Evolutionary conservation across 1,140 invertebrate genomes (phyloP).

Genomic region (Diabrotica undecimpunctata): DNA sequence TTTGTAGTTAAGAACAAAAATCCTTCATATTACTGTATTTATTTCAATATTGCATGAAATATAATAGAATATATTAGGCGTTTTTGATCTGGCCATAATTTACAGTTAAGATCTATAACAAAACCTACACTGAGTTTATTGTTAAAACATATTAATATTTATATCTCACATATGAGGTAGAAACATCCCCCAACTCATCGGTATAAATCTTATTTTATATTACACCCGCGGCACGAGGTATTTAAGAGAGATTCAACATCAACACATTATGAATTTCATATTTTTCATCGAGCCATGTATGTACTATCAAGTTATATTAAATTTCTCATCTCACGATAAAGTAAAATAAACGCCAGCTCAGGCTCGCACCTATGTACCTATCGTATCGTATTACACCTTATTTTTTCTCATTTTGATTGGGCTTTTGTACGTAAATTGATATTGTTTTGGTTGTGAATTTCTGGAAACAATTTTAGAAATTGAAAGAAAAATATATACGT

Average conservation of each 20-base stretch:
- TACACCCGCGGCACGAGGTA: background rate
- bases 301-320: constrained; percentile 1
- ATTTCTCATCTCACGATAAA: background rate
- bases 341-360: constrained; percentile 13
- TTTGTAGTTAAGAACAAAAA: too few species aligned
- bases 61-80: too few species aligned
- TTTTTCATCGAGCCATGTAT: background rate
- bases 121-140: too few species aligned
- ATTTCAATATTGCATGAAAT: too few species aligned
- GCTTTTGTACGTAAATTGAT: constrained; percentile 15
- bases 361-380: constrained; percentile 8
- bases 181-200: too few species aligned
- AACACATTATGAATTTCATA: background rate
- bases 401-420: constrained; percentile 14
- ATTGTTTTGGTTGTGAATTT: constrained; percentile 15
- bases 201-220: background rate
- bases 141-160: too few species aligned
- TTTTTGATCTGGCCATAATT: too few species aligned
- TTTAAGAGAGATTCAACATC: background rate
- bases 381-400: constrained; percentile 5
- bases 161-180: too few species aligned
- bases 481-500: constrained; percentile 16
- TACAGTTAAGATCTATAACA: too few species aligned
- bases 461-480: constrained; percentile 13
- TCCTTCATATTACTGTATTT: too few species aligned